Conservation (phyloP, 1,140 invertebrate genomes). For the Pygmarrhopalites habei region DNA sequence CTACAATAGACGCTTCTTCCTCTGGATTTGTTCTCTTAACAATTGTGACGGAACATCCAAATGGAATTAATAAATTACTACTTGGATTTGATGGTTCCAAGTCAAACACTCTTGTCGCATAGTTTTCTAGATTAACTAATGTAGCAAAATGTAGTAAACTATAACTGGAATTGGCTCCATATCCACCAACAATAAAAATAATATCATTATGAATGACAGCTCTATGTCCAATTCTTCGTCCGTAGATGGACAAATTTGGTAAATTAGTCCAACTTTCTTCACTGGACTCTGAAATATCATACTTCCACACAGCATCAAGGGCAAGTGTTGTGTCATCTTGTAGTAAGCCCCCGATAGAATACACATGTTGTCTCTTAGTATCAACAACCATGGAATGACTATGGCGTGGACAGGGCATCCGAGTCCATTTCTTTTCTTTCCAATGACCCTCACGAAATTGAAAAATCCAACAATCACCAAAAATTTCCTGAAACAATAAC, state of each 20-base stretch:
- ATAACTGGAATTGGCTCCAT: constrained; percentile 29
- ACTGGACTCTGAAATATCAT: not conserved
- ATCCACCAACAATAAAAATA: constrained; percentile 35
- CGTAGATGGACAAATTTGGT: constrained; percentile 15
- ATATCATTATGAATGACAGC: constrained; percentile 15
- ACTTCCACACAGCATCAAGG: constrained; percentile 20
- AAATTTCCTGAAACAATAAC: constrained; percentile 13
- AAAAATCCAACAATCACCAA: constrained; percentile 30
- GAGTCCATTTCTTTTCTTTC: constrained; percentile 3
- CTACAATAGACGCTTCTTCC: not conserved
- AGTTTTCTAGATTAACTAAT: constrained; percentile 24
- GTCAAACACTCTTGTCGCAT: constrained; percentile 11
- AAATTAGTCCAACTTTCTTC: constrained; percentile 24
- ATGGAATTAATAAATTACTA: constrained; percentile 36
- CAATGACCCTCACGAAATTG: constrained; percentile 12
- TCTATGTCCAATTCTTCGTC: constrained; percentile 24
- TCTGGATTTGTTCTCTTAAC: not conserved
- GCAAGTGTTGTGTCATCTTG: constrained; percentile 16
- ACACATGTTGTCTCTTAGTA: constrained; percentile 13
- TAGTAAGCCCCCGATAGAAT: constrained; percentile 31
- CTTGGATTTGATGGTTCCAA: not conserved
- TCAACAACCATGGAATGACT: constrained; percentile 29
- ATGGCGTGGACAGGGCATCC: constrained; percentile 23
- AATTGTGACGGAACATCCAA: constrained; percentile 25
- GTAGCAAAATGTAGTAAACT: constrained; percentile 26